Evolutionary conservation across 2,888 invertebrate genomes (phyloP), one percentile per base, ranked within the genome.

Genomic region (Biston betularia): DNA sequence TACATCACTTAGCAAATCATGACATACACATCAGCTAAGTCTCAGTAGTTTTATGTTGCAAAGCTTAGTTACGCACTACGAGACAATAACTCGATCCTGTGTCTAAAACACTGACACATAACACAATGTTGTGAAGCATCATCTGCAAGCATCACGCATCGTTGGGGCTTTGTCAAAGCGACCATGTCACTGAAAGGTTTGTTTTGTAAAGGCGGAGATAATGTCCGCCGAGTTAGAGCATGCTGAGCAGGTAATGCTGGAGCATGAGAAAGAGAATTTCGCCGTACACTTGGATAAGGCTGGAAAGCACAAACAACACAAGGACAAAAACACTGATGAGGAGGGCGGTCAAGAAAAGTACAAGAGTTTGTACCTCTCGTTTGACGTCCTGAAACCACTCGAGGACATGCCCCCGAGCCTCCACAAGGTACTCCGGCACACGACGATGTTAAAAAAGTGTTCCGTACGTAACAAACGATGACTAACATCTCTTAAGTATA

Each of bases 211-310:
- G 92, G 93, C 93, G 88, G 92, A 92, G 92, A 82, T 86, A 84
- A 88, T 93, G 92, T 86, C 92, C 84, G 90, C 87, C 83, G 93
- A 92, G 84, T 89, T 93, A 92, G 90, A 85, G 85, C 92, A 92
- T 86, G 93, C 93, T 56, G 92, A 92, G 89, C 90, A 93, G 92
- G 91, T 93, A 89, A 92, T 93, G 93, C 90, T 87, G 89, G 90
- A 86, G 85, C 93, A 93, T 80, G 93, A 93, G 80, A 92, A 90
- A 86, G 86, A 88, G 73, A 80, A 91, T 86, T 89, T 90, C 84
- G 84, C 86, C 74, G 67, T 68, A 45, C 67, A 68, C 59, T 14
- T 45, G 34, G 75, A 73, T 50, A 71, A 72, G 57, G 87, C 82
- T 63, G 88, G 88, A 85, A 92, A 90, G 81, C 85, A 85, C 72